A percentile compares a stretch with the other conserved stretches of the same genome.
Evolutionary conservation across 64 coral and sea anemone genomes (phyloP).

Genomic region (Porites australiensis): DNA sequence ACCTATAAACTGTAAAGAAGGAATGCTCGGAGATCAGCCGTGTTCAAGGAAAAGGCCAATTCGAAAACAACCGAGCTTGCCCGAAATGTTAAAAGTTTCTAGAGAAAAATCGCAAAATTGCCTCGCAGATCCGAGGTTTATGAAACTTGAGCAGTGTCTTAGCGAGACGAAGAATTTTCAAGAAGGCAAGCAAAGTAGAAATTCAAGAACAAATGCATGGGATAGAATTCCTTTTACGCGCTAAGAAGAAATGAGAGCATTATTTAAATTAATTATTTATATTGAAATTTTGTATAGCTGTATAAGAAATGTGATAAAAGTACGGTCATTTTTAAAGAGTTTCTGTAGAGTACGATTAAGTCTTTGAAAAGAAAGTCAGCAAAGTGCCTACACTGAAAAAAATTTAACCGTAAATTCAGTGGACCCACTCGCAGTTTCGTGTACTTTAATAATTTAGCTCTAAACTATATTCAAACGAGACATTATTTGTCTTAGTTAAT

Average conservation of each 20-base stretch:
- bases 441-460: not conserved
- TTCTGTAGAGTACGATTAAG: too few species aligned
- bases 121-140: constrained; percentile 84
- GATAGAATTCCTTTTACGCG: constrained; percentile 26
- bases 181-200: not conserved
- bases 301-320: too few species aligned
- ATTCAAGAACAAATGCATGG: not conserved
- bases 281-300: not conserved
- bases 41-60: constrained; percentile 3
- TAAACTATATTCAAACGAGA: not conserved
- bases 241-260: not conserved
- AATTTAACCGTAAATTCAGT: not conserved
- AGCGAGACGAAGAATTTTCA: not conserved
- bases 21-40: not conserved
- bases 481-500: not conserved
- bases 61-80: constrained; percentile 63
- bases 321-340: too few species aligned
- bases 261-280: constrained; percentile 1
- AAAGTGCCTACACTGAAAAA: not conserved
- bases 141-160: constrained; percentile 81
- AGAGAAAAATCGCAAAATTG: constrained; percentile 82
- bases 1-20: constrained; percentile 1
- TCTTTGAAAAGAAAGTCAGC: too few species aligned
- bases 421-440: not conserved
- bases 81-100: constrained; percentile 85